Base-by-base conservation (phyloP, 2,113 vertebrate species). In the Hystrix brachyura region DNA sequence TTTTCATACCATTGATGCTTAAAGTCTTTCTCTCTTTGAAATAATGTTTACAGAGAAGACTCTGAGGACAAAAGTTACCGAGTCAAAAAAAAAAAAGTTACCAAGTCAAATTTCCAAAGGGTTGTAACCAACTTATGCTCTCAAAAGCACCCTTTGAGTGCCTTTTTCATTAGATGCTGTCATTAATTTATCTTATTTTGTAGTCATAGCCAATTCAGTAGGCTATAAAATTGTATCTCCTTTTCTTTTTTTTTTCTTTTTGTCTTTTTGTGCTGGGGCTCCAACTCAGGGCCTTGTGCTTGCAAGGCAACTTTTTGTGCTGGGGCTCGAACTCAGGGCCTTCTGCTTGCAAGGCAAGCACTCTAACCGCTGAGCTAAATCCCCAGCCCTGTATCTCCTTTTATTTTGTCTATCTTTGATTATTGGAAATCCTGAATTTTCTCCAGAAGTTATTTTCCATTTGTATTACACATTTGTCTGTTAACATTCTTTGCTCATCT, bases 321-420 rank as follows among this genome's bases (percentile, higher is more conserved):
- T 38, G 38, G 38, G 38, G 38, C 38, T 38, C 38, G 38, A 38
- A 38, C 38, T 38, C 38, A 38, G 38, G 38, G 38, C 38, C 38
- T 38, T 38, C 2, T 38, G 38, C 38, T 38, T 38, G 38, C 38
- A 38, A 38, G 38, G 38, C 38, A 38, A 38, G 38, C 38, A 38
- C 38, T 38, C 38, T 38, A 38, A 38, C 38, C 38, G 38, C 38
- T 38, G 38, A 38, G 38, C 38, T 38, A 38, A 38, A 38, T 38
- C 38, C 38, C 38, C 38, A 38, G 38, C 38, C 38, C 38, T 38
- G 38, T 38, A 38, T 38, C 38, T 38, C 38, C 38, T 38, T 38
- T 21, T 29, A 23, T 80, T 90, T 94, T 89, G 53, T 96, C 48
- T 94, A 27, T 92, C 59, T 90, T 90, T 92, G 46, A 55, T 92